Percentiles rank a stretch among this genome's conserved stretches.
These are phyloP conservation scores for Keiferia lycopersicella DNA, from an alignment of 2,888 invertebrate genomes.

Conservation along the genomic window DNA sequence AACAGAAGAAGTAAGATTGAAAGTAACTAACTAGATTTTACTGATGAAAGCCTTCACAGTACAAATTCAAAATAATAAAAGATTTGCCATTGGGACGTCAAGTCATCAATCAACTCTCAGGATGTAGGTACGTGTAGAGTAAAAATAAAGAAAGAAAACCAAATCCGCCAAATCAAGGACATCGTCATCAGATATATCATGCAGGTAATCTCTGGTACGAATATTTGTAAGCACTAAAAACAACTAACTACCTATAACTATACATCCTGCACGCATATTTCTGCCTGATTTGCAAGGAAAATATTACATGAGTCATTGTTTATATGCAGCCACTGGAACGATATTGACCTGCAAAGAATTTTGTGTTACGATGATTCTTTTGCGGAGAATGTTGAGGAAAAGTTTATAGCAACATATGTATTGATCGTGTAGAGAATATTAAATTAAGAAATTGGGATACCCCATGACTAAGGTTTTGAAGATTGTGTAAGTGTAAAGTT, in stretches of 20 bases:
- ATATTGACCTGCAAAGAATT: conserved; percentile 39
- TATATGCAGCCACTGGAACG: conserved; percentile 30
- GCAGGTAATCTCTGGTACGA: too few relatives aligned
- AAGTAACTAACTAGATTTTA: too few relatives aligned
- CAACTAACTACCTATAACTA: neutral
- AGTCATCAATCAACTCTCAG: too few relatives aligned
- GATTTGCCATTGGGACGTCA: too few relatives aligned
- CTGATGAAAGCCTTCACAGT: too few relatives aligned
- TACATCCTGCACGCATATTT: neutral
- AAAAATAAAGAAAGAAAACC: too few relatives aligned
- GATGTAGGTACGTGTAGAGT: too few relatives aligned
- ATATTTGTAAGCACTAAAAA: neutral
- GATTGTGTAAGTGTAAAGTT: too few relatives aligned
- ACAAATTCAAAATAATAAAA: too few relatives aligned
- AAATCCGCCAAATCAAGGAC: too few relatives aligned
- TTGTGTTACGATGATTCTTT: conserved; percentile 28
- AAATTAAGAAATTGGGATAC: neutral
- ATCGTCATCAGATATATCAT: too few relatives aligned
- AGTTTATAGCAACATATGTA: conserved; percentile 12
- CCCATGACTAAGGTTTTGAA: neutral
- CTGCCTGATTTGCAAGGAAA: neutral
- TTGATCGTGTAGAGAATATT: conserved; percentile 7
- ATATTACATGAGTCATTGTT: conserved; percentile 20
- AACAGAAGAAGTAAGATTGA: too few relatives aligned
- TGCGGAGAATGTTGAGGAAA: conserved; percentile 23